These are phyloP conservation scores for Dascillus cervinus DNA, from an alignment of 2,888 invertebrate genomes.

Conservation along the genomic window DNA sequence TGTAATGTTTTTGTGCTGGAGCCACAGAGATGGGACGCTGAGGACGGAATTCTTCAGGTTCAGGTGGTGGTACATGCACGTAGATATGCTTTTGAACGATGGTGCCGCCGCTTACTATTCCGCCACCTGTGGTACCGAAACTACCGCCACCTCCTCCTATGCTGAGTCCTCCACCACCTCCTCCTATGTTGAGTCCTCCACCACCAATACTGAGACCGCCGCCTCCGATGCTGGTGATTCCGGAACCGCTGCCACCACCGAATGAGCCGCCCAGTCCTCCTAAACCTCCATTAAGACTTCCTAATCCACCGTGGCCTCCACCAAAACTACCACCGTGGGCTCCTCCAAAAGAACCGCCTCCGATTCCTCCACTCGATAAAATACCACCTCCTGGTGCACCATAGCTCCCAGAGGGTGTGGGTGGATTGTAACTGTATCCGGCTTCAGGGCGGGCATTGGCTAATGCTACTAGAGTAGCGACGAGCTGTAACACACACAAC, in stretches of 20 bases:
- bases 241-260: slow-evolving; percentile 14
- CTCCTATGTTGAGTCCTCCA: slow-evolving; percentile 17
- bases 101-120: slow-evolving; percentile 40
- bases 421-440: slow-evolving; percentile 47
- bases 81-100: slow-evolving; percentile 78
- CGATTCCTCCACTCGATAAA: slow-evolving; percentile 16
- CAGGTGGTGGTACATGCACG: slow-evolving; percentile 81
- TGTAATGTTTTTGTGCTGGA: slow-evolving; percentile 78
- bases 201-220: slow-evolving; percentile 25
- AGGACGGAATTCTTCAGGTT: slow-evolving; percentile 61
- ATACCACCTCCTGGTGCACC: slow-evolving; percentile 26
- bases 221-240: slow-evolving; percentile 17
- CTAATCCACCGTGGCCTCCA: slow-evolving; percentile 12
- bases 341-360: slow-evolving; percentile 11
- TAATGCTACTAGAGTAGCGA: slow-evolving; percentile 45
- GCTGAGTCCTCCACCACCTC: slow-evolving; percentile 8
- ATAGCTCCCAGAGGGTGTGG: slow-evolving; percentile 30
- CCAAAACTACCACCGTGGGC: slow-evolving; percentile 16
- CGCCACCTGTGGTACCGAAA: slow-evolving; percentile 30
- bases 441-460: slow-evolving; percentile 53
- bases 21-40: slow-evolving; percentile 57
- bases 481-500: slow-evolving; percentile 24
- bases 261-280: slow-evolving; percentile 17
- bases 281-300: slow-evolving; percentile 17
- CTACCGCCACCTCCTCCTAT: slow-evolving; percentile 13